Evolutionary conservation across 2,113 vertebrate genomes (phyloP).

Genomic region (Ceuthmochares aereus): DNA sequence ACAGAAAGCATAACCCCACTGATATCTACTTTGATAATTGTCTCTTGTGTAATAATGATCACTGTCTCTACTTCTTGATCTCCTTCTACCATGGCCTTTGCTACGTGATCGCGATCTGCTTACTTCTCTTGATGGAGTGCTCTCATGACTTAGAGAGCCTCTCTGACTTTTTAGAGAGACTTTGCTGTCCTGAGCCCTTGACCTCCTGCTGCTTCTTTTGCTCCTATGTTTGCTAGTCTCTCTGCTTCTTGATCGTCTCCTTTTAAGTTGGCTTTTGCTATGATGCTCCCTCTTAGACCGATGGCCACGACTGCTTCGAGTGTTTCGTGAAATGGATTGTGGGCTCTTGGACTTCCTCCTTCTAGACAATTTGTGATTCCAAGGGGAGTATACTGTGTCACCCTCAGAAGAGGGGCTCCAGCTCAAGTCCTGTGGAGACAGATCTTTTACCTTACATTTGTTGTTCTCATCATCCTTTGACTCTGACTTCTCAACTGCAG

Average conservation of each 20-base stretch:
- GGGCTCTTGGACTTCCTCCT: slow-evolving; percentile 69
- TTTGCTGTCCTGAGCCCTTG: slow-evolving; percentile 73
- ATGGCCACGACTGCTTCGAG: slow-evolving; percentile 54
- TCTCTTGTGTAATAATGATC: slow-evolving; percentile 75
- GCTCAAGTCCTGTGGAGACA: slow-evolving; percentile 12
- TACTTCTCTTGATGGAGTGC: slow-evolving; percentile 67
- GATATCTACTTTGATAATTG: slow-evolving; percentile 71
- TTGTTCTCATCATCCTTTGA: slow-evolving; percentile 58
- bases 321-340: slow-evolving; percentile 62
- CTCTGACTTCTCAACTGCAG: slow-evolving; percentile 14
- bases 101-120: slow-evolving; percentile 78
- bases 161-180: slow-evolving; percentile 76
- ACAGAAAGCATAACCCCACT: slow-evolving; percentile 80
- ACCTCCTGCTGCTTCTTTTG: slow-evolving; percentile 73
- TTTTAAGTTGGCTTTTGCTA: slow-evolving; percentile 66
- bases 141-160: slow-evolving; percentile 73
- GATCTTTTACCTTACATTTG: not conserved
- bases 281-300: slow-evolving; percentile 63
- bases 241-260: slow-evolving; percentile 75
- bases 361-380: slow-evolving; percentile 33
- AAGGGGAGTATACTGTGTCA: slow-evolving; percentile 59
- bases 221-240: slow-evolving; percentile 73
- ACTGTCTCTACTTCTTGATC: slow-evolving; percentile 76
- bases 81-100: slow-evolving; percentile 73
- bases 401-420: slow-evolving; percentile 59